These are phyloP conservation scores for Exaiptasia diaphana DNA, from an alignment of 64 coral and sea anemone species.

Conservation along the genomic window DNA sequence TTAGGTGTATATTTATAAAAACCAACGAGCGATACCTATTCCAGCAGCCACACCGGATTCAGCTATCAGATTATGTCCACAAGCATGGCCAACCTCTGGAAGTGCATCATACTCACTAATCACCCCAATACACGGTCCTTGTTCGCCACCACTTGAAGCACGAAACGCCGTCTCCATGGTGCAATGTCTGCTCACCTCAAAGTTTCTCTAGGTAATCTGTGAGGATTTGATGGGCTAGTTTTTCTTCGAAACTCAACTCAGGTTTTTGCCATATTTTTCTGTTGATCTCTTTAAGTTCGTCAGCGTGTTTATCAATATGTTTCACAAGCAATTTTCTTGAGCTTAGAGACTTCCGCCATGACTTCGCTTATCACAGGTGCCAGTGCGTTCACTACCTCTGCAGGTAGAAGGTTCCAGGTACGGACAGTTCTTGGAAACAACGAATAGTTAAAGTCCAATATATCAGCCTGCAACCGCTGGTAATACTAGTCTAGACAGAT, in stretches of 20 bases:
- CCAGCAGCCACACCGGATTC: slow-evolving; percentile 68
- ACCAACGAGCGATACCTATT: slow-evolving; percentile 21
- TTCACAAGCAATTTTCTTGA: slow-evolving; percentile 18
- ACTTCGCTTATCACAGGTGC: not conserved
- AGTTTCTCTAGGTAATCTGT: not conserved
- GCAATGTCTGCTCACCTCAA: slow-evolving; percentile 36
- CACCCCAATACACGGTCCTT: slow-evolving; percentile 67
- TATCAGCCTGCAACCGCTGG: too few species aligned
- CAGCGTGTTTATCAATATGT: slow-evolving; percentile 19
- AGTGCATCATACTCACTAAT: slow-evolving; percentile 82
- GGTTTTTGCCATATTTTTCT: slow-evolving; percentile 60
- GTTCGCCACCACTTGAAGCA: slow-evolving; percentile 29
- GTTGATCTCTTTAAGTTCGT: slow-evolving; percentile 38
- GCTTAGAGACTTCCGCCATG: not conserved
- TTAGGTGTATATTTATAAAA: too few species aligned
- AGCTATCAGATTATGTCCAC: slow-evolving; percentile 85
- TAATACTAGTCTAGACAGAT: too few species aligned
- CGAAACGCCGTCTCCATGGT: slow-evolving; percentile 65
- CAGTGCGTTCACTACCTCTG: too few species aligned
- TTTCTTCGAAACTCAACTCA: slow-evolving; percentile 4
- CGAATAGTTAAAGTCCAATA: too few species aligned
- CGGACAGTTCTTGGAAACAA: too few species aligned
- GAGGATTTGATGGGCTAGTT: not conserved
- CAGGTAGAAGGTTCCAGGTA: too few species aligned
- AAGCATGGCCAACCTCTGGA: slow-evolving; percentile 75